These are phyloP conservation scores for Acipenser transmontanus DNA, from an alignment of 2,797 vertebrate species.

Conservation along the genomic window DNA sequence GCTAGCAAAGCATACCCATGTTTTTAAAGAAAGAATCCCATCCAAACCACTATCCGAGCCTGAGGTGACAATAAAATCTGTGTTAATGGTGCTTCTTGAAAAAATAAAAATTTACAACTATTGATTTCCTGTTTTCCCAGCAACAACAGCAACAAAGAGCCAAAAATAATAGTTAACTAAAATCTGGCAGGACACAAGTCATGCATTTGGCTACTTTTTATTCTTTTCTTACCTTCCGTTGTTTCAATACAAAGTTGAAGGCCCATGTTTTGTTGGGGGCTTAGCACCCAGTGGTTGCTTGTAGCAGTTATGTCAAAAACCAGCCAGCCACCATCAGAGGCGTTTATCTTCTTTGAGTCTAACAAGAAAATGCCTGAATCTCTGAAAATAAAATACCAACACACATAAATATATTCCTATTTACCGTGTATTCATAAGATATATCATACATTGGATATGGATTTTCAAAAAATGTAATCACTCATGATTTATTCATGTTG, in stretches of 20 bases:
- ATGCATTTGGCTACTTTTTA: background rate
- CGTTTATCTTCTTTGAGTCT: slow-evolving; percentile 80
- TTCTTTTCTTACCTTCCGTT: slow-evolving; percentile 71
- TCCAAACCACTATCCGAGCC: background rate
- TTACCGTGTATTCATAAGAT: too few species aligned
- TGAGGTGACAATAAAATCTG: background rate
- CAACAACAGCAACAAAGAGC: slow-evolving; percentile 8
- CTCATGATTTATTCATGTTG: too few species aligned
- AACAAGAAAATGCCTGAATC: slow-evolving; percentile 93
- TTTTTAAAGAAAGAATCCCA: background rate
- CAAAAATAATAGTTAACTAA: background rate
- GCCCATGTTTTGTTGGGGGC: slow-evolving; percentile 93
- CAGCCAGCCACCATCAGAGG: slow-evolving; percentile 90
- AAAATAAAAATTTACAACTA: slow-evolving; percentile 2
- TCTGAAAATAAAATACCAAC: slow-evolving; percentile 49
- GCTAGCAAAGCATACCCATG: too few species aligned
- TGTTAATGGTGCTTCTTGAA: slow-evolving; percentile 2
- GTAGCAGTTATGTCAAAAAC: slow-evolving; percentile 97
- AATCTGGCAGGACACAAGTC: too few species aligned
- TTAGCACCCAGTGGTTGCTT: slow-evolving; percentile 97
- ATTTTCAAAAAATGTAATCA: too few species aligned
- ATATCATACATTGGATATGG: too few species aligned
- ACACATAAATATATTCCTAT: too few species aligned
- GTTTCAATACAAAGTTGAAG: slow-evolving; percentile 92
- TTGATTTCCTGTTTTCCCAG: slow-evolving; percentile 8